Base-by-base conservation (phyloP, 2,888 invertebrate genomes). In the Plusia festucae region DNA sequence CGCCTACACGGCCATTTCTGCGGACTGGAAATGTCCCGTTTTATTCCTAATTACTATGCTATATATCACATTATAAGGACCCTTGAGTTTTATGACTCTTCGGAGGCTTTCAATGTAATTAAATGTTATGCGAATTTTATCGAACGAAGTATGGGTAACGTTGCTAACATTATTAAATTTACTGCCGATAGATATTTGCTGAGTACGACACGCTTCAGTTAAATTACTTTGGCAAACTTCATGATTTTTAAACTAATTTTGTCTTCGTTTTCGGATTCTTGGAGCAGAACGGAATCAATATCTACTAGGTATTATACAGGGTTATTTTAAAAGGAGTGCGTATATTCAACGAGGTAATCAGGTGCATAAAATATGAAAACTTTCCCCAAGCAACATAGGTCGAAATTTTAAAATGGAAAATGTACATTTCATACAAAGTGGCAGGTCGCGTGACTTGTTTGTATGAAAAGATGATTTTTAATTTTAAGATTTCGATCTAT, bases 11-110 rank as follows among this genome's bases (percentile, higher is more conserved):
- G 62, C 57, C 67, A 65, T 73, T 59, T 63, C 70, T 59, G 46
- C 15, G 52, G 62, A 59, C 70, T 53, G 40, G 71, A 78, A 76
- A 63, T 68, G 67, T 70, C 53, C 65, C 68, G 57, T 78, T 78
- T 80, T 66, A 75, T 73, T 64, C 67, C 68, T 82, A 78, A 81
- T 81, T 76, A 70, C 70, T 59, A 15, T 34, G 61, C 57, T 61
- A 60, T 81, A 68, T 70, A 65, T 77, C 58, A 60, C 61, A 58
- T 72, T 65, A 60, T 74, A 68, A 65, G 68, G 62, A 70, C 68
- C 68, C 67, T 63, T 11, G 56, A 73, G 53, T 78, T 75, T 76
- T 80, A 79, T 68, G 60, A 72, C 70, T 57, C 56, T 66, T 61
- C 27, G 15, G 22, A 20, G 61, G 60, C 52, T 68, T 65, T 65